These are phyloP conservation scores for Agelaius tricolor DNA, from an alignment of 2,113 vertebrate genomes.

Conservation along the genomic window DNA sequence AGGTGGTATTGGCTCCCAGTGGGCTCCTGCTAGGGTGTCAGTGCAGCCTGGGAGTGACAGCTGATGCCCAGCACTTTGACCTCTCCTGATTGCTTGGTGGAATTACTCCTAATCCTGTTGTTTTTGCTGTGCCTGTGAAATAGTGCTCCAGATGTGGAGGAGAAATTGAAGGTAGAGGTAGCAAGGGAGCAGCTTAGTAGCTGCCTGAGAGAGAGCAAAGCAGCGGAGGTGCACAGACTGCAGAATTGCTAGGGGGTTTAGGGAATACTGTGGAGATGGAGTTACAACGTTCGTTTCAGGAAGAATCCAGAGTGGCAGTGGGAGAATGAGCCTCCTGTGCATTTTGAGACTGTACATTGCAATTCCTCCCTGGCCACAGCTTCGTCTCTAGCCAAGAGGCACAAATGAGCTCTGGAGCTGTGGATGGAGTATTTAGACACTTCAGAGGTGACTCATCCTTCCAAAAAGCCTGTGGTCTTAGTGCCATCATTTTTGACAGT, in stretches of 20 bases:
- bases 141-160: neutral
- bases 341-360: rapidly evolving
- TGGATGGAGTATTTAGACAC: neutral
- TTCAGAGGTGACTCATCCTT: neutral
- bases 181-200: neutral
- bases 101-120: neutral
- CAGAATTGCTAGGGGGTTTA: neutral
- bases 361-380: neutral
- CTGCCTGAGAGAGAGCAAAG: neutral
- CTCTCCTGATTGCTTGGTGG: neutral
- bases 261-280: neutral
- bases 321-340: rapidly evolving
- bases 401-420: neutral
- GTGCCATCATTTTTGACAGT: neutral
- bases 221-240: neutral
- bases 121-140: neutral
- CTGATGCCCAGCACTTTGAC: neutral
- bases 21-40: neutral
- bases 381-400: neutral
- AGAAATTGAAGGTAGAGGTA: neutral
- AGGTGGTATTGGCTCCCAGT: neutral
- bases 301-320: neutral
- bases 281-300: neutral
- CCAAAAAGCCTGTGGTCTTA: neutral
- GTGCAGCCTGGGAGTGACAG: neutral